These are phyloP conservation scores for Rhynchophorus ferrugineus DNA, from an alignment of 1,140 invertebrate species.

Conservation along the genomic window DNA sequence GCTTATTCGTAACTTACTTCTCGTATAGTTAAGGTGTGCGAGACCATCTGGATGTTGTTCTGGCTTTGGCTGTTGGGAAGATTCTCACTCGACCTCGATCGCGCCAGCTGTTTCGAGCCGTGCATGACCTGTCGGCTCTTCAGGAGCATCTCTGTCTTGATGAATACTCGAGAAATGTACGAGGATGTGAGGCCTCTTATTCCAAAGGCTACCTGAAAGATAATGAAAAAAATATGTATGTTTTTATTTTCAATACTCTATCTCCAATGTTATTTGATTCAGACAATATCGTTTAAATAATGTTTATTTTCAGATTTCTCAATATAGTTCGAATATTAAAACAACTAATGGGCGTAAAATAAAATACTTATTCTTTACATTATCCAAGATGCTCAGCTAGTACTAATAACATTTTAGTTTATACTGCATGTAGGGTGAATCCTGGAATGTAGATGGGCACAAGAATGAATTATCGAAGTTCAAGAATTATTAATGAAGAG, in stretches of 20 bases:
- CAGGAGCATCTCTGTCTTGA: constrained; percentile 86
- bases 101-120: constrained; percentile 60
- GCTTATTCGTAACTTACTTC: constrained; percentile 78
- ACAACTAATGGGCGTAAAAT: too few species aligned
- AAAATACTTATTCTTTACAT: too few species aligned
- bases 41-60: constrained; percentile 89
- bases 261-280: neutral
- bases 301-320: too few species aligned
- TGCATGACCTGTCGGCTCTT: constrained; percentile 66
- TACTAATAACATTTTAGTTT: too few species aligned
- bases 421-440: too few species aligned
- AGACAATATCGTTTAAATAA: too few species aligned
- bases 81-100: constrained; percentile 79
- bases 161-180: constrained; percentile 84
- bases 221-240: constrained; percentile 7
- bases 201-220: constrained; percentile 69
- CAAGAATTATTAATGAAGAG: too few species aligned
- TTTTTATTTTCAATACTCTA: neutral
- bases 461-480: too few species aligned
- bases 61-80: constrained; percentile 84
- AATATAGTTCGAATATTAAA: too few species aligned
- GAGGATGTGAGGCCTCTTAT: constrained; percentile 84
- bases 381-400: too few species aligned
- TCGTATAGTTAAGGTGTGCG: constrained; percentile 81
- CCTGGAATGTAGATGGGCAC: too few species aligned